phyloP scores from a whole-genome alignment of 2,797 vertebrate genomes.

The Hapalemur alaotrensis region DNA sequence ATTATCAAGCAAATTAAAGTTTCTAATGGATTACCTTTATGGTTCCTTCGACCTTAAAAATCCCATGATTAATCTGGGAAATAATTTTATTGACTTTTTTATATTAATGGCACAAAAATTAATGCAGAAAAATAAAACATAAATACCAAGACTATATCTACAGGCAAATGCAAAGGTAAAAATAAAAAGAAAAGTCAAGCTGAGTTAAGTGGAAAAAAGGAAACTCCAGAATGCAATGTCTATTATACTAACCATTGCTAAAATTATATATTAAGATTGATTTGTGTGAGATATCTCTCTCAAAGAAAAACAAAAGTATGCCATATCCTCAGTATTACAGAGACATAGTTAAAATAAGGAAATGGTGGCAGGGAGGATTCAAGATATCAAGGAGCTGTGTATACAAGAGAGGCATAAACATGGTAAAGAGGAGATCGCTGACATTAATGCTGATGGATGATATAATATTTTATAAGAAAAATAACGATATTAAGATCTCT shows the following conservation, averaged over 20 bases:
- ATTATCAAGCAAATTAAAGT: background rate
- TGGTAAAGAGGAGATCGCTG: background rate
- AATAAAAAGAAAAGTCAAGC: slow-evolving; percentile 29
- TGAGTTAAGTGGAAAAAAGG: slow-evolving; percentile 40
- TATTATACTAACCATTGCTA: background rate
- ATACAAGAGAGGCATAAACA: slow-evolving; percentile 24
- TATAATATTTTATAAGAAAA: slow-evolving; percentile 60
- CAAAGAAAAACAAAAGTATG: slow-evolving; percentile 7
- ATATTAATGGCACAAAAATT: background rate
- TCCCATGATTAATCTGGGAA: slow-evolving; percentile 27
- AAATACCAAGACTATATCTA: background rate
- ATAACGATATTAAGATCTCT: slow-evolving; percentile 39
- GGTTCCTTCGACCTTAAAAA: background rate
- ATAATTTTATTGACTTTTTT: slow-evolving; percentile 52
- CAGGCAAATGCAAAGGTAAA: slow-evolving; percentile 1
- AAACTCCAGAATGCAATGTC: slow-evolving; percentile 57
- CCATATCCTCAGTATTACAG: background rate
- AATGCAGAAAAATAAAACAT: background rate
- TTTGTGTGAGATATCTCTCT: slow-evolving; percentile 4
- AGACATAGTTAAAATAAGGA: slow-evolving; percentile 59
- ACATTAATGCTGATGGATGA: slow-evolving; percentile 59
- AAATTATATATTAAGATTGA: slow-evolving; percentile 53
- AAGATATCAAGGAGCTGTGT: slow-evolving; percentile 28
- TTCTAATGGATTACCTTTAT: background rate
- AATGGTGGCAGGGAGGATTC: background rate